Evolutionary conservation across 2,797 vertebrate genomes (phyloP), one percentile per base, ranked within the genome.

Genomic region (Tolypeutes matacus): DNA sequence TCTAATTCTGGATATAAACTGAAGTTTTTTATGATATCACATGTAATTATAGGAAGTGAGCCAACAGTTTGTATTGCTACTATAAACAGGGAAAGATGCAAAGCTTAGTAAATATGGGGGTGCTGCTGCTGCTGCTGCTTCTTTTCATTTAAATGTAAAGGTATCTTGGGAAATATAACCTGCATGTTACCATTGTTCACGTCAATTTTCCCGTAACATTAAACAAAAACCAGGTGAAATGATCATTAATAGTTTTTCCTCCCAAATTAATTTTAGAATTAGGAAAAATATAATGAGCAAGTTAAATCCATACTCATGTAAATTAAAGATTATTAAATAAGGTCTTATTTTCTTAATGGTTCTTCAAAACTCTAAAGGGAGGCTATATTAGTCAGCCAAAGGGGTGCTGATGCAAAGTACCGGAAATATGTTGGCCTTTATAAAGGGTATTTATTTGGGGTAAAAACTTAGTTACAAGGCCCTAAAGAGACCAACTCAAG

Each of bases 321-420:
- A 93, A 93, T 95, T 78, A 88, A 97, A 95, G 88, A 70, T 39
- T 49, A 89, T 93, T 96, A 92, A 87, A 65, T 83, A 86, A 86
- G 21, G 58, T 86, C 81, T 89, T 0, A 60, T 90, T 91, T 97
- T 97, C 53, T 80, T 82, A 83, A 46, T 86, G 23, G 31, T 91
- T 94, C 77, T 95, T 92, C 27, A 80, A 60, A 92, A 62, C 78
- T 93, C 46, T 64, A 60, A n/a, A 93, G 39, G 81, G 17, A 53
- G 14, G 17, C 5, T 46, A 8, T 46, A 9, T 9, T 46, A 46
- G 46, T 46, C 46, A 46, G 46, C 46, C n/a, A n/a, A n/a, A n/a
- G n/a, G n/a, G n/a, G n/a, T n/a, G n/a, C n/a, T 46, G 8, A 46
- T 46, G 46, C 46, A 46, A 46, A 46, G 46, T 46, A 46, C 46